Percentiles rank a stretch among this genome's conserved stretches.
phyloP scores from a whole-genome alignment of 2,888 invertebrate species.

The Lasioglossum oenotherae region DNA sequence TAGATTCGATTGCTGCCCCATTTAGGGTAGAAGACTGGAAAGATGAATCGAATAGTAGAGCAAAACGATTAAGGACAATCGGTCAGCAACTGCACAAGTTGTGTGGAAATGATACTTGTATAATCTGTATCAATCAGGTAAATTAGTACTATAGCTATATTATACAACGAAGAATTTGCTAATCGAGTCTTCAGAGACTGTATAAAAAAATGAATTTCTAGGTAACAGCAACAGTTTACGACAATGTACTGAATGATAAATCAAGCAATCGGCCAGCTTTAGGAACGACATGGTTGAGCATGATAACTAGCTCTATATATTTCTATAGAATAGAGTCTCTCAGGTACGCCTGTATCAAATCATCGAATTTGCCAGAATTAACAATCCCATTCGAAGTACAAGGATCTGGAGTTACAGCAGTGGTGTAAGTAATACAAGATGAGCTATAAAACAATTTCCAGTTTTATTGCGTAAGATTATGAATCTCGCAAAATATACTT shows the following conservation, averaged over 20 bases:
- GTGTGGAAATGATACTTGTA: conserved; percentile 85
- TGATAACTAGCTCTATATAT: conserved; percentile 79
- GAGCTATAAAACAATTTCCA: conserved; percentile 12
- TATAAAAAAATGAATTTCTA: conserved; percentile 46
- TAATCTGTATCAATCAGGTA: conserved; percentile 91
- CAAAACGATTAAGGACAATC: conserved; percentile 86
- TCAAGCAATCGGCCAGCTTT: conserved; percentile 75
- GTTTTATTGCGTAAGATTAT: conserved; percentile 56
- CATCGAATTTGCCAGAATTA: conserved; percentile 76
- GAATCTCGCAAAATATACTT: conserved; percentile 76
- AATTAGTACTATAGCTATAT: conserved; percentile 45
- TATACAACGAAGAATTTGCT: background rate
- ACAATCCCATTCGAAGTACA: conserved; percentile 73
- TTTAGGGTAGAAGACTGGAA: conserved; percentile 87
- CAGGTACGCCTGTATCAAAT: conserved; percentile 72
- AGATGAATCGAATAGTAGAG: conserved; percentile 85
- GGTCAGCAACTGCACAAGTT: conserved; percentile 86
- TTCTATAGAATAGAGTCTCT: conserved; percentile 70
- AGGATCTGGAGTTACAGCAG: conserved; percentile 73
- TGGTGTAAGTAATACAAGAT: conserved; percentile 43
- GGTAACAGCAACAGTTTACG: conserved; percentile 75
- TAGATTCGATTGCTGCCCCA: conserved; percentile 91
- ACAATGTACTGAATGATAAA: conserved; percentile 51
- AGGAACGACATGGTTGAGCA: conserved; percentile 79
- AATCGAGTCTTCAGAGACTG: background rate